Evolutionary conservation across 1,140 invertebrate genomes (phyloP).

Genomic region (Cephus cinctus): DNA sequence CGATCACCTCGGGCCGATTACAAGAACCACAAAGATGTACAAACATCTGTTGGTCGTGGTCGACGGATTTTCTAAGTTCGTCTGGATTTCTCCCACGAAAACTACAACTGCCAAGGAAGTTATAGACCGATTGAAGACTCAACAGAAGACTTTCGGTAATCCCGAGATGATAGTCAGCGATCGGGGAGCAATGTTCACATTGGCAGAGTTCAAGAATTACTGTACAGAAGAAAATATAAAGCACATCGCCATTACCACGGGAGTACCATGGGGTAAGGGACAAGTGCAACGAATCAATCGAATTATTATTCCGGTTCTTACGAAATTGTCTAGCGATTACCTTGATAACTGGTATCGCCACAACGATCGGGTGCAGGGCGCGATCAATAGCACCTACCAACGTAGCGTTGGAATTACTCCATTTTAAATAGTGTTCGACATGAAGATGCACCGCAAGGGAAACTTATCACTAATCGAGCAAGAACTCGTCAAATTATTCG

Average conservation of each 20-base stretch:
- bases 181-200: slow-evolving; percentile 16
- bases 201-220: slow-evolving; percentile 16
- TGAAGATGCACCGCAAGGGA: too few relatives aligned
- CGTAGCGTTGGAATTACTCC: too few relatives aligned
- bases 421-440: too few relatives aligned
- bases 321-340: slow-evolving; percentile 17
- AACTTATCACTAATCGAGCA: too few relatives aligned
- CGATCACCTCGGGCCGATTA: slow-evolving; percentile 31
- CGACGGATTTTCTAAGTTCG: slow-evolving; percentile 26
- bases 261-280: slow-evolving; percentile 26
- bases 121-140: slow-evolving; percentile 14
- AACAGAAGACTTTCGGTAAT: slow-evolving; percentile 32
- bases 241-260: slow-evolving; percentile 24
- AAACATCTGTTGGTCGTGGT: slow-evolving; percentile 17
- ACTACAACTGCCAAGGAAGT: slow-evolving; percentile 17
- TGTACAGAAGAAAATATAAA: slow-evolving; percentile 26
- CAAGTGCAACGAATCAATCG: slow-evolving; percentile 26
- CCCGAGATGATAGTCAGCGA: slow-evolving; percentile 16
- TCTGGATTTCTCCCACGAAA: slow-evolving; percentile 16
- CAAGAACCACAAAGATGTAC: slow-evolving; percentile 6
- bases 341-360: slow-evolving; percentile 29
- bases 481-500: too few relatives aligned
- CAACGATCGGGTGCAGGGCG: slow-evolving; percentile 25
- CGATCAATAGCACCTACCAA: slow-evolving; percentile 24
- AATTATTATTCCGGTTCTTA: slow-evolving; percentile 14